Percentiles rank a stretch among this genome's conserved stretches.
phyloP scores from a whole-genome alignment of 2,888 invertebrate genomes.

The Cacoxenus indagator region DNA sequence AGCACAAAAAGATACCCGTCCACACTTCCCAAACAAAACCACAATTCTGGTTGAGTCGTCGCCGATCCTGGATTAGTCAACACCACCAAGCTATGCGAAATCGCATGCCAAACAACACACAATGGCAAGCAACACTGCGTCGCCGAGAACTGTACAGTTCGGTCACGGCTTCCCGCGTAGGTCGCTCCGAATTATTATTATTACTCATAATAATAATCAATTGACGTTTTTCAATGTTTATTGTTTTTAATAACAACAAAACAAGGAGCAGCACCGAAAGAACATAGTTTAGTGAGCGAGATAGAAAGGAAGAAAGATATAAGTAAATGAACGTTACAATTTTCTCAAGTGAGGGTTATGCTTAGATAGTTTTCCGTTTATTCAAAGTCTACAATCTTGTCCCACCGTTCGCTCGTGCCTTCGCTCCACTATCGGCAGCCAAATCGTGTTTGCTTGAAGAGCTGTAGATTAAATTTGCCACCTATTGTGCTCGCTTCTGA shows the following conservation, averaged over 20 bases:
- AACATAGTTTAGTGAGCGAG: neutral
- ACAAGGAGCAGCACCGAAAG: neutral
- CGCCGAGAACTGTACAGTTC: neutral
- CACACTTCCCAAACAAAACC: neutral
- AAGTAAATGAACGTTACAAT: too few relatives aligned
- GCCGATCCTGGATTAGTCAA: neutral
- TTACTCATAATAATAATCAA: constrained; percentile 19
- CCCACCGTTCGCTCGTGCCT: too few relatives aligned
- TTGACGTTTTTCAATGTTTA: constrained; percentile 16
- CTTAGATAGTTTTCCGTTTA: too few relatives aligned
- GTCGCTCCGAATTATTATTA: neutral
- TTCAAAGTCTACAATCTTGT: too few relatives aligned
- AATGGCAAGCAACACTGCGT: neutral
- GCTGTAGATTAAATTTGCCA: too few relatives aligned
- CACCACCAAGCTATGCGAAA: neutral
- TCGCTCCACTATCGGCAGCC: too few relatives aligned
- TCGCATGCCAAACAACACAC: neutral
- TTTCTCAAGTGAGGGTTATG: too few relatives aligned
- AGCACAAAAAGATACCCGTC: neutral
- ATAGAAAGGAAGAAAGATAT: too few relatives aligned
- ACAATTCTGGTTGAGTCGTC: neutral
- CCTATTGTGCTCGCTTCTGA: too few relatives aligned
- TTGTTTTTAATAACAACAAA: constrained; percentile 19
- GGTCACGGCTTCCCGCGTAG: neutral
- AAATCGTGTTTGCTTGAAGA: too few relatives aligned